phyloP scores from a whole-genome alignment of 1,140 invertebrate genomes.

The Cyphomyrmex costatus region DNA sequence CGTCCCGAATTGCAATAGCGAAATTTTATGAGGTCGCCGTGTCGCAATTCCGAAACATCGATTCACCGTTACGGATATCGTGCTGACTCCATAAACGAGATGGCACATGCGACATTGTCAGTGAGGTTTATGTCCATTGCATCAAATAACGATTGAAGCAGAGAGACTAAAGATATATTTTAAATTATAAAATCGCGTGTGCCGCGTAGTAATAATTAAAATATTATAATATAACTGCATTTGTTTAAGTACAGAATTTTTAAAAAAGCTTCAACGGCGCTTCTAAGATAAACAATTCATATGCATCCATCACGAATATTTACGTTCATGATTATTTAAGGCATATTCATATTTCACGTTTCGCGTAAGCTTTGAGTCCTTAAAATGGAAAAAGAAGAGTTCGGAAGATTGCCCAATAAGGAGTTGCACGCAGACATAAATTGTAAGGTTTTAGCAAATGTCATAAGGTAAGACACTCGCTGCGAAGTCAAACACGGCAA shows the following conservation, averaged over 20 bases:
- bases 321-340: constrained; percentile 16
- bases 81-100: constrained; percentile 15
- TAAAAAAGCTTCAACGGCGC: not conserved
- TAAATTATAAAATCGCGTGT: not conserved
- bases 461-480: constrained; percentile 16
- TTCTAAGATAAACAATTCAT: constrained; percentile 38
- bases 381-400: not conserved
- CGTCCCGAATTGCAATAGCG: constrained; percentile 9
- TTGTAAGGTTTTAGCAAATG: constrained; percentile 47
- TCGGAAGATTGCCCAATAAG: not conserved
- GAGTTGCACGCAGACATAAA: not conserved
- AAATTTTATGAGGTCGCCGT: constrained; percentile 37
- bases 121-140: constrained; percentile 25
- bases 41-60: constrained; percentile 9
- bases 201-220: not conserved
- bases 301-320: not conserved
- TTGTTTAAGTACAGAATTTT: not conserved
- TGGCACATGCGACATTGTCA: constrained; percentile 4
- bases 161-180: not conserved
- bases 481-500: constrained; percentile 32
- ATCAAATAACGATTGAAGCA: constrained; percentile 12
- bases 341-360: not conserved
- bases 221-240: no score
- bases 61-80: constrained; percentile 14
- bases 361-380: not conserved